Conservation (phyloP, 2,888 invertebrate species). For the Lithophane socia region DNA sequence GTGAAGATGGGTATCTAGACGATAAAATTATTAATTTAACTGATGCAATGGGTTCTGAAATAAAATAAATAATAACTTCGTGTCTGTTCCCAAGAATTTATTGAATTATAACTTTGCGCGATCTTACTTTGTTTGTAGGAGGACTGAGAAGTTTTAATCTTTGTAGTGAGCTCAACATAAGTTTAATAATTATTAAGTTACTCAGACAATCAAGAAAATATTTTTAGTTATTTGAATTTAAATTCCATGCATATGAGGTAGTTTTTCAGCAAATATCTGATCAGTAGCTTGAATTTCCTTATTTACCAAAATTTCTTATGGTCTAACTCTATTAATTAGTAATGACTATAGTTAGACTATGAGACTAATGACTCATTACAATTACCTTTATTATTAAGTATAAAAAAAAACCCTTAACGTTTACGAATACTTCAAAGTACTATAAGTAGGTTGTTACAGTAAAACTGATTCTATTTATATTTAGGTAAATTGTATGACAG, state of each 20-base stretch:
- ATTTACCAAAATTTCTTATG: background rate
- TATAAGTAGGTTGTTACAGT: background rate
- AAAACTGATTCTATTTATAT: background rate
- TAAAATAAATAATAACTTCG: conserved; percentile 77
- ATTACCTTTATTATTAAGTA: no score
- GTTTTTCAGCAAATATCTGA: background rate
- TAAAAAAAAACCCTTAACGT: background rate
- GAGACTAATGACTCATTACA: no score
- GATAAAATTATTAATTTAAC: conserved; percentile 72
- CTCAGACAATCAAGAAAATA: background rate
- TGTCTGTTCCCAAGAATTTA: conserved; percentile 74
- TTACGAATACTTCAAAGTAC: background rate
- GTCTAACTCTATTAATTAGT: no score
- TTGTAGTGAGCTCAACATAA: background rate
- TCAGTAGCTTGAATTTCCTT: background rate
- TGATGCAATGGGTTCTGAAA: conserved; percentile 66
- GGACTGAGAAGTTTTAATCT: conserved; percentile 50
- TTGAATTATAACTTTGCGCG: conserved; percentile 79
- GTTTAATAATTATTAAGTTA: background rate
- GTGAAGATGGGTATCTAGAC: conserved; percentile 68
- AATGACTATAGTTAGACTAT: no score
- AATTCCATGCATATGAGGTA: background rate
- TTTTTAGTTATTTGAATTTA: background rate
- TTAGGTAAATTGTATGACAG: background rate
- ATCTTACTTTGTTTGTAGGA: conserved; percentile 70